Base-by-base conservation (phyloP, 2,797 vertebrate species). In the Rousettus madagascariensis region DNA sequence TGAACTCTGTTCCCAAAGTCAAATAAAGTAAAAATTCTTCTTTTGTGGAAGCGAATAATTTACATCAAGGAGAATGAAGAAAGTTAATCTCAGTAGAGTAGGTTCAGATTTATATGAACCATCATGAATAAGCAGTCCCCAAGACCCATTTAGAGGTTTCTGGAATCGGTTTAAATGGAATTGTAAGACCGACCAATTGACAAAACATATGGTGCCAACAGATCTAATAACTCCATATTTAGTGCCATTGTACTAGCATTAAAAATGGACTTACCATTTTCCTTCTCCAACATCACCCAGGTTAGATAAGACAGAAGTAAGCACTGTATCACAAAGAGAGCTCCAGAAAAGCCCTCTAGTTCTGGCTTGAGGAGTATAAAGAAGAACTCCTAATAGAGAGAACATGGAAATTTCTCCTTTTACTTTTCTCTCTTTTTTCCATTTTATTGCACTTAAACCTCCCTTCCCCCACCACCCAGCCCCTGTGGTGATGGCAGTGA, bases 91-190 rank as follows among this genome's bases (percentile, higher is more conserved):
- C 79, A 78, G 43, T 63, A 30, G 46, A 49, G 86, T 24, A 55
- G 10, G 3, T 63, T 59, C 11, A 75, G 63, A 46, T 8, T 55
- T 28, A 51, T 86, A 38, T 46, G n/a, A 41, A 88, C 86, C 16
- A 71, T 82, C 26, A 82, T 49, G 30, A 51, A 6, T 38, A 77
- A 71, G 15, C 66, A 91, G 15, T 61, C 36, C 10, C 55, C 26
- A 90, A 74, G 53, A 66, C 17, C 85, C 24, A 61, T 22, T 46
- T 77, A 24, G 8, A 86, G 17, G 3, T 94, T 57, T 97, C 83
- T 94, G 69, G 33, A 57, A 61, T 87, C 10, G 53, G 15, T 75
- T 96, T 86, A 86, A 75, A 84, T 57, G 59, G 86, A 49, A 92
- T 65, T 80, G 13, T 63, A 66, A 63, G 69, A 91, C 28, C 51